Base-by-base conservation (phyloP, 1,140 invertebrate species). In the Lutraria rhynchaena region DNA sequence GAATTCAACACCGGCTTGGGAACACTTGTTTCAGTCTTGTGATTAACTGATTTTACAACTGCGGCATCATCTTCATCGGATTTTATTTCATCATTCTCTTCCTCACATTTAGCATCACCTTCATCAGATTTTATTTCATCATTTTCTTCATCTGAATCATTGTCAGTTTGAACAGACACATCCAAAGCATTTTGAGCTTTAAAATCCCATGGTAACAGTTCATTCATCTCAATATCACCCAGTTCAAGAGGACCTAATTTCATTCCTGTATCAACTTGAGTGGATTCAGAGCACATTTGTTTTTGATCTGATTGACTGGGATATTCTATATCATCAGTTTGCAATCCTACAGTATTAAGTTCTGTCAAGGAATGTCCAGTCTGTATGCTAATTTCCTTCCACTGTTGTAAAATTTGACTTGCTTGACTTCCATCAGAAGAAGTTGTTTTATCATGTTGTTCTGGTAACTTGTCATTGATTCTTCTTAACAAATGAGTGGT, bases 301-400 rank as follows among this genome's bases (percentile, higher is more conserved):
- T 58, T 46, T 35, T 44, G 27, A 7, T 53, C 69, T 51, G 17
- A 13, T 1, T 24, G 53, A 51, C 22, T 57, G 35, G 51, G 41
- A 13, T 58, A 65, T 57, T 75, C 63, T 27, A 29, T 24, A 17
- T 60, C 75, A 73, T 87, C 85, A 22, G 88, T 88, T 44, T 88
- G 86, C 7, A 81, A 69, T 37, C 71, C 84, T 29, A 83, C 49
- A 46, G 71, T 83, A 5, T 69, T 61, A 9, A 85, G 19, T 67
- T 87, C 69, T 19, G 75, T 58, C 24, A 89, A 46, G 7, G 87
- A 88, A 3, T 24, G 31, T 44, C 81, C 73, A 49, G 88, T 89
- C 65, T 89, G 88, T 27, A 85, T 86, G 31, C 44, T 85, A 33
- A 71, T 87, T 61, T 35, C 49, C 17, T 61, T 65, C 55, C 80